Conservation (phyloP, 2,113 vertebrate genomes). For the Corythornis vintsioides region DNA sequence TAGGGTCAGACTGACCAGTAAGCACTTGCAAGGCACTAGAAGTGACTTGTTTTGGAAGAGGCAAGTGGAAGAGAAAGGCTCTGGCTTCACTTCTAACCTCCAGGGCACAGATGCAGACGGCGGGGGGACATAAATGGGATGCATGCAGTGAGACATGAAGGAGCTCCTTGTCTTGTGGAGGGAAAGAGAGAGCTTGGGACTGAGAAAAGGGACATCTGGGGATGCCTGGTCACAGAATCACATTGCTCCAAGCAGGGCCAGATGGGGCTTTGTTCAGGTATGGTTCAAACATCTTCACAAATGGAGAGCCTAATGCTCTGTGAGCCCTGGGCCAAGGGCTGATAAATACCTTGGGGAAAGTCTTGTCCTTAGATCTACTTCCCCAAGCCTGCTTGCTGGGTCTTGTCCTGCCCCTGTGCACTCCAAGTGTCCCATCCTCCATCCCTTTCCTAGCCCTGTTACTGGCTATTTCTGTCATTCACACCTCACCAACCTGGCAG, state of each 20-base stretch:
- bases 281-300: not conserved
- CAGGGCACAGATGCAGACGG: accelerated
- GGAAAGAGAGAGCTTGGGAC: not conserved
- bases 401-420: not conserved
- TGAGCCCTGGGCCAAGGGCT: not conserved
- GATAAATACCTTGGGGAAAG: not conserved
- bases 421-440: accelerated
- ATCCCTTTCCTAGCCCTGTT: accelerated
- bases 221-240: not conserved
- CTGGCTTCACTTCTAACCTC: not conserved
- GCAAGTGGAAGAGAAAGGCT: not conserved
- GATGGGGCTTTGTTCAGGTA: accelerated
- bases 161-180: not conserved
- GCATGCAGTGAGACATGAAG: not conserved
- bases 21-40: not conserved
- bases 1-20: not conserved
- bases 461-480: not conserved
- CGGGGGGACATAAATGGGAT: not conserved
- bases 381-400: accelerated
- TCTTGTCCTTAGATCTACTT: not conserved
- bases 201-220: not conserved
- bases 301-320: not conserved
- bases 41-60: not conserved
- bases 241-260: accelerated
- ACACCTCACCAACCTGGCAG: not conserved